Conservation (phyloP, 2,797 vertebrate species). For the Poecilia wingei region DNA sequence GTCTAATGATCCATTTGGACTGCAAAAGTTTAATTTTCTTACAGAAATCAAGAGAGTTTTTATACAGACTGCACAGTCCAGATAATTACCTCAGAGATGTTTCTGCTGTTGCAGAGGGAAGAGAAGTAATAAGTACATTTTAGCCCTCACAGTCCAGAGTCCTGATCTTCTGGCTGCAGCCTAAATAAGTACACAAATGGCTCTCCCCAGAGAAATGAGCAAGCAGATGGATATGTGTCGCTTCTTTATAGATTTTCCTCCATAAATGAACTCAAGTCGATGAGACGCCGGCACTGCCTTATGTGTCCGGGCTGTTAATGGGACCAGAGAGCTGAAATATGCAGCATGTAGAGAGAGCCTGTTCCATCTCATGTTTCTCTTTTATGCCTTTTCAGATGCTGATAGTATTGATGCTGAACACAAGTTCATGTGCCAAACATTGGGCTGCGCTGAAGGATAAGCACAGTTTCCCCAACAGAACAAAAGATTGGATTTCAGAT, state of each 20-base stretch:
- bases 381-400: constrained; percentile 71
- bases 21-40: constrained; percentile 26
- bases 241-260: constrained; percentile 80
- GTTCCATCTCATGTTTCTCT: constrained; percentile 78
- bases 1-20: constrained; percentile 34
- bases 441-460: constrained; percentile 70
- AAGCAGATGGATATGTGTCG: constrained; percentile 79
- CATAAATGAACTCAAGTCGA: constrained; percentile 82
- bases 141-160: constrained; percentile 63
- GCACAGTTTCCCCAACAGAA: constrained; percentile 56
- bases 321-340: constrained; percentile 78
- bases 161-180: constrained; percentile 69
- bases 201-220: constrained; percentile 63
- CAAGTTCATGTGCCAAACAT: constrained; percentile 67
- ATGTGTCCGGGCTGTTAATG: constrained; percentile 76
- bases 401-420: constrained; percentile 75
- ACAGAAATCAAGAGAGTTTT: constrained; percentile 40
- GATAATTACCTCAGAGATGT: constrained; percentile 57
- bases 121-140: constrained; percentile 67
- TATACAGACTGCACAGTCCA: constrained; percentile 23
- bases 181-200: constrained; percentile 79
- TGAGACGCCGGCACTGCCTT: constrained; percentile 64
- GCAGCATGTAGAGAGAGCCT: constrained; percentile 56
- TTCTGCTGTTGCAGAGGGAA: constrained; percentile 45
- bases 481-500: constrained; percentile 68